A percentile compares a stretch with the other conserved stretches of the same genome.
Evolutionary conservation across 2,113 vertebrate genomes (phyloP).

Genomic region (Variabilichromis moorii): DNA sequence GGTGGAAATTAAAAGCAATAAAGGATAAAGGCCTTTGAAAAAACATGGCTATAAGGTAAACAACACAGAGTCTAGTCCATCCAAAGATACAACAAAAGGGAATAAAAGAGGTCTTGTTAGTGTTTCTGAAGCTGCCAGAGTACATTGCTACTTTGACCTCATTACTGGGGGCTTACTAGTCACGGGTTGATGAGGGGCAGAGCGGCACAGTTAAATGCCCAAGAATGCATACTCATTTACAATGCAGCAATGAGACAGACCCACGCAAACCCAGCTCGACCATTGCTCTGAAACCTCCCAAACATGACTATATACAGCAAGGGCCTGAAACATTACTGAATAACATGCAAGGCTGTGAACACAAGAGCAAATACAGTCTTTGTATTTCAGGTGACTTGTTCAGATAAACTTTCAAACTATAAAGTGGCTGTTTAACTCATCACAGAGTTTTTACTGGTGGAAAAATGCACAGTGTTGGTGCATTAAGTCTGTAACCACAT

Average conservation of each 20-base stretch:
- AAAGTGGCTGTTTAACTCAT: neutral
- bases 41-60: neutral
- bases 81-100: conserved; percentile 6
- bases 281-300: neutral
- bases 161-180: conserved; percentile 31
- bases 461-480: neutral
- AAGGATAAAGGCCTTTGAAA: neutral
- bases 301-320: neutral
- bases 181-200: neutral
- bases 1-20: neutral
- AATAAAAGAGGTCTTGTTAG: conserved; percentile 47
- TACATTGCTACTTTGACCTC: conserved; percentile 35
- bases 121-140: conserved; percentile 5
- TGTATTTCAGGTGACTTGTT: neutral
- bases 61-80: neutral
- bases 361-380: neutral
- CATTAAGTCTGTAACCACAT: neutral
- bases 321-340: neutral
- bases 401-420: neutral
- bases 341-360: neutral
- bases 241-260: conserved; percentile 1
- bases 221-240: conserved; percentile 43
- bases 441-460: neutral
- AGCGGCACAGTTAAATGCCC: conserved; percentile 5
- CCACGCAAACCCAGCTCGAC: neutral